Evolutionary conservation across 2,113 vertebrate species (phyloP).

Genomic region (Neopipo cinnamomea): DNA sequence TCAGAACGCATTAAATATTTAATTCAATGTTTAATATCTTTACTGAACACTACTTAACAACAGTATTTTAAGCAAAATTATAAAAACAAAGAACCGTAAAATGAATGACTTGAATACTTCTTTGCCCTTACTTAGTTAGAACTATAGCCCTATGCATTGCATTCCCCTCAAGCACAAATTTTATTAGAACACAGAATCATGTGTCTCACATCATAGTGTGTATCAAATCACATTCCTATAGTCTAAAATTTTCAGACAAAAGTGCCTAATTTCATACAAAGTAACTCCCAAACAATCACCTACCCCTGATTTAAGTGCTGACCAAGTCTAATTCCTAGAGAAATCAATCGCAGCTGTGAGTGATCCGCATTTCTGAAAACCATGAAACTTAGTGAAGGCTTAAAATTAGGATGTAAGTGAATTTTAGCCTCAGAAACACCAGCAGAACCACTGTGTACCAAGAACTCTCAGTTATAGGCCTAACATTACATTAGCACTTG

Average conservation of each 20-base stretch:
- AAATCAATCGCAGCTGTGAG: constrained; percentile 27
- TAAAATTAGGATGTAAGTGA: background rate
- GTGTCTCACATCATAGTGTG: background rate
- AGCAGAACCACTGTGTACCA: background rate
- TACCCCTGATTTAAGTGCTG: background rate
- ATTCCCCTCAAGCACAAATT: background rate
- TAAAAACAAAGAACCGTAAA: background rate
- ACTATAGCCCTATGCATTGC: background rate
- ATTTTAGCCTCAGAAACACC: background rate
- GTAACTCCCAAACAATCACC: background rate
- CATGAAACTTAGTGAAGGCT: background rate
- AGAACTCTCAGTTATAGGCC: background rate
- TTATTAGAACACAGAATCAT: background rate
- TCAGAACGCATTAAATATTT: background rate
- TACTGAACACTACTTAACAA: background rate
- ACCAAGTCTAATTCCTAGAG: constrained; percentile 17
- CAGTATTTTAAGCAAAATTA: background rate
- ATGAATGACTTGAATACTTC: background rate
- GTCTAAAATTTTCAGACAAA: background rate
- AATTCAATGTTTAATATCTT: background rate
- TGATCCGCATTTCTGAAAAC: background rate
- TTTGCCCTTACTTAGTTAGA: background rate
- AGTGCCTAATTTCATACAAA: background rate
- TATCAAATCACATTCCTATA: background rate
- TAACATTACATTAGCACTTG: background rate